phyloP scores from a whole-genome alignment of 2,888 invertebrate species.

The Leptogaster cylindrica region DNA sequence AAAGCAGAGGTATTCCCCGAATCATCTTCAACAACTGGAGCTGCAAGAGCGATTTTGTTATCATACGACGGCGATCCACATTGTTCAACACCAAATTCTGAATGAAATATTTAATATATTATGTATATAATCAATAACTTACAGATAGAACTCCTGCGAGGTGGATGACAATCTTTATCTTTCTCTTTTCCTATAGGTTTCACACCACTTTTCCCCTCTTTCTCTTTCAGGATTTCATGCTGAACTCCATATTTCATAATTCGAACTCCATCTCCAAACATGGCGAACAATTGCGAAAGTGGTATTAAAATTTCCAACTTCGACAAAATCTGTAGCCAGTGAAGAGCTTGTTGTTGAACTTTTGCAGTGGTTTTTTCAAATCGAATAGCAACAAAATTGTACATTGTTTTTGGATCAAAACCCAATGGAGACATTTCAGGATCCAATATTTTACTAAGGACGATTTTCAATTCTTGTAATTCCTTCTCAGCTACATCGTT shows the following conservation, averaged over 20 bases:
- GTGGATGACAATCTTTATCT: constrained; percentile 59
- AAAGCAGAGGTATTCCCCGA: constrained; percentile 72
- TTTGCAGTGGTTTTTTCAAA: constrained; percentile 81
- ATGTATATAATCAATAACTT: constrained; percentile 51
- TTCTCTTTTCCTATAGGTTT: constrained; percentile 56
- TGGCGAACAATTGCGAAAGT: constrained; percentile 81
- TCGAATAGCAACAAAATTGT: constrained; percentile 87
- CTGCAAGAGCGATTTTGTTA: constrained; percentile 55
- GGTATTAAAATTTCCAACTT: constrained; percentile 90
- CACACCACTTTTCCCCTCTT: constrained; percentile 56
- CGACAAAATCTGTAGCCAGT: constrained; percentile 88
- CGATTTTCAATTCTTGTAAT: constrained; percentile 80
- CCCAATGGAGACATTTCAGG: constrained; percentile 94
- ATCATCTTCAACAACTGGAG: constrained; percentile 72
- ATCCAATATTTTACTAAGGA: constrained; percentile 92
- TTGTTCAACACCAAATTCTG: too few species aligned
- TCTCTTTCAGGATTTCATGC: constrained; percentile 61
- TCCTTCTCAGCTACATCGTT: constrained; percentile 91
- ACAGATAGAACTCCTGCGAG: constrained; percentile 67
- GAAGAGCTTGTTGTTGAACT: constrained; percentile 85
- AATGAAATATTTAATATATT: too few species aligned
- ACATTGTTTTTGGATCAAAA: constrained; percentile 93
- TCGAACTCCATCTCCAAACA: constrained; percentile 87
- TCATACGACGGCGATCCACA: not conserved
- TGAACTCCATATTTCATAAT: constrained; percentile 69